phyloP scores from a whole-genome alignment of 2,888 invertebrate genomes.

The Pandemis heparana region DNA sequence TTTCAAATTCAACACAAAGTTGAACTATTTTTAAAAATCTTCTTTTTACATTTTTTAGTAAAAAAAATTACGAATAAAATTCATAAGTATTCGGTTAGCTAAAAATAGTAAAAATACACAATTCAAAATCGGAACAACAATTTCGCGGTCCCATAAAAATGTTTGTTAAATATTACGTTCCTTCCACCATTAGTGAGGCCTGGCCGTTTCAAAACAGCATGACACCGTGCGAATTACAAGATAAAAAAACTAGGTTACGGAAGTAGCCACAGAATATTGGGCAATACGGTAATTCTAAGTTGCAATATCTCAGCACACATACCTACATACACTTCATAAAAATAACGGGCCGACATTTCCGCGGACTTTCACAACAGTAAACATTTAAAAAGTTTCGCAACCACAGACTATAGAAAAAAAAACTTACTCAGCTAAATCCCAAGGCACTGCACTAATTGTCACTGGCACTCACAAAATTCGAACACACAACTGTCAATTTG shows the following conservation, averaged over 20 bases:
- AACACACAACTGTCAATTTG: constrained; percentile 57
- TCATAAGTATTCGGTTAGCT: too few relatives aligned
- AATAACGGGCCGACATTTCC: constrained; percentile 40
- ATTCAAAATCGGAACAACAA: not conserved
- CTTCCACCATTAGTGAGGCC: not conserved
- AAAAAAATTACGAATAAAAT: too few relatives aligned
- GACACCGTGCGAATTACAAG: constrained; percentile 23
- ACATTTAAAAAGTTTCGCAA: constrained; percentile 59
- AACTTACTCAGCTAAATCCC: constrained; percentile 51
- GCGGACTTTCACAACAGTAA: constrained; percentile 57
- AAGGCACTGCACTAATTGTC: constrained; percentile 51
- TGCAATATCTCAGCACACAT: constrained; percentile 40
- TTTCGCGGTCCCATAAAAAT: not conserved
- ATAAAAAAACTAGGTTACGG: constrained; percentile 29
- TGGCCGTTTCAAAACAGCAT: constrained; percentile 24
- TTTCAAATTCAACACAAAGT: too few relatives aligned
- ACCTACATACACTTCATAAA: constrained; percentile 43
- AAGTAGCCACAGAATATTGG: constrained; percentile 34
- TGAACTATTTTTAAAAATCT: too few relatives aligned
- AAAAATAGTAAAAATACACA: not conserved
- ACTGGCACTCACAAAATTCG: constrained; percentile 56
- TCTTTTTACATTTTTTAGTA: too few relatives aligned
- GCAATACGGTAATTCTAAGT: constrained; percentile 41
- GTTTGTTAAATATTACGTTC: not conserved
- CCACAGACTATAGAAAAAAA: constrained; percentile 47